Base-by-base conservation (phyloP, 2,113 vertebrate species). In the Orthochromis indermauri region DNA sequence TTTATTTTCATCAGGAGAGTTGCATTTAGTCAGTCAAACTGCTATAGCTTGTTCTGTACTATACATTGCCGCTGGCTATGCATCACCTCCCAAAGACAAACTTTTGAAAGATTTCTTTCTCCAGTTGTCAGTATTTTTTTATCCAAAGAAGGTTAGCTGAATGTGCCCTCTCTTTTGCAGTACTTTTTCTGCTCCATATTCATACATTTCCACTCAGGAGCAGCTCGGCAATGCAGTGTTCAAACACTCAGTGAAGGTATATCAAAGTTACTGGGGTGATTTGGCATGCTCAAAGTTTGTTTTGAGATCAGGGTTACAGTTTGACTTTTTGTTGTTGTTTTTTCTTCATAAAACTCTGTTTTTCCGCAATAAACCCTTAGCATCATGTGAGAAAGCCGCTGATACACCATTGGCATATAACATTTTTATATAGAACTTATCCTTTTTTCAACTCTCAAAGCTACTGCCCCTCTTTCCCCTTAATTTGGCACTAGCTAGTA, bases 11-110 rank as follows among this genome's bases (percentile, higher is more conserved):
- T 88, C 86, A 55, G 81, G 78, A 89, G 80, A 84, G 71, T 28
- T 89, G 87, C 78, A 80, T 89, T 91, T 79, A 85, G 87, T 91
- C 88, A 85, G 24, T 40, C 71, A 24, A 40, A 24, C 81, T 2
- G 51, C 49, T 42, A 2, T 12, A 21, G 88, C 68, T 87, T 68
- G 54, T 86, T 92, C 42, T 68, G 6, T 24, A 24, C 17, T 66
- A 45, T 49, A 45, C 45, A 7, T n/a, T 4, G 83, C 90, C 17
- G 10, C 66, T 4, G 86, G 91, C 92, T 13, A 17, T 31, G 84
- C 57, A 13, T 90, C 87, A 61, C 71, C 85, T 94, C 79, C 24
- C 16, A 24, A 8, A 86, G 49, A 84, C 40, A 55, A 82, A 91
- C 68, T 85, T 76, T 59, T 33, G n/a, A n/a, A 82, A 76, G 31